These are phyloP conservation scores for Schizopygopsis malacanthus DNA, from an alignment of 2,797 vertebrate genomes.

Conservation along the genomic window DNA sequence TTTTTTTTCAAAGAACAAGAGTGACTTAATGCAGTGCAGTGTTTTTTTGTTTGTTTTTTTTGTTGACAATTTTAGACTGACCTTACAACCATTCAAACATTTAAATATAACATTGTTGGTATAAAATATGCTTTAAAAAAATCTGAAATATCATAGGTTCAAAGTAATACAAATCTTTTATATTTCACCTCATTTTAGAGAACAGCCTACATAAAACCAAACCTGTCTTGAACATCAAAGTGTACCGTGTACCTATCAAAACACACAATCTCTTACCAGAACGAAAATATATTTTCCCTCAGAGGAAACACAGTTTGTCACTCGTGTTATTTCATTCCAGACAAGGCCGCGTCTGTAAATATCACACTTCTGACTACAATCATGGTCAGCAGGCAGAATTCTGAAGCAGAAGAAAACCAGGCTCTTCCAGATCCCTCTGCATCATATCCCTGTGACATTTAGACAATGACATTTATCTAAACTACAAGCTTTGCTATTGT, in stretches of 20 bases:
- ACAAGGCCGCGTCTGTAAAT: slow-evolving; percentile 9
- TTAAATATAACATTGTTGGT: neutral
- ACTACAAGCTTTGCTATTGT: slow-evolving; percentile 11
- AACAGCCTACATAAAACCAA: neutral
- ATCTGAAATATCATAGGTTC: neutral
- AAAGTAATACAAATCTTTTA: neutral
- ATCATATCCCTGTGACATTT: slow-evolving; percentile 13
- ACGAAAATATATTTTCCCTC: neutral
- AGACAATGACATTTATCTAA: neutral
- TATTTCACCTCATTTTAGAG: neutral
- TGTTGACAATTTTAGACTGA: neutral
- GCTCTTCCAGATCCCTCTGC: neutral
- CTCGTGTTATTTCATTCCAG: slow-evolving; percentile 22
- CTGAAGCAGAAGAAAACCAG: neutral
- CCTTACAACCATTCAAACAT: neutral
- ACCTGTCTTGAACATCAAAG: neutral
- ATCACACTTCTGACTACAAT: slow-evolving; percentile 1
- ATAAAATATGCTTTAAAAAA: neutral
- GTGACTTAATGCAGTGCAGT: neutral
- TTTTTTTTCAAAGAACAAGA: neutral
- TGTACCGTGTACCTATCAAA: neutral
- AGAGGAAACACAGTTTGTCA: neutral
- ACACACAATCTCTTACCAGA: neutral
- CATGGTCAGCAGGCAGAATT: neutral
- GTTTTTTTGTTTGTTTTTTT: too few species aligned